These are phyloP conservation scores for Premnoplex brunnescens DNA, from an alignment of 2,797 vertebrate genomes.

Conservation along the genomic window DNA sequence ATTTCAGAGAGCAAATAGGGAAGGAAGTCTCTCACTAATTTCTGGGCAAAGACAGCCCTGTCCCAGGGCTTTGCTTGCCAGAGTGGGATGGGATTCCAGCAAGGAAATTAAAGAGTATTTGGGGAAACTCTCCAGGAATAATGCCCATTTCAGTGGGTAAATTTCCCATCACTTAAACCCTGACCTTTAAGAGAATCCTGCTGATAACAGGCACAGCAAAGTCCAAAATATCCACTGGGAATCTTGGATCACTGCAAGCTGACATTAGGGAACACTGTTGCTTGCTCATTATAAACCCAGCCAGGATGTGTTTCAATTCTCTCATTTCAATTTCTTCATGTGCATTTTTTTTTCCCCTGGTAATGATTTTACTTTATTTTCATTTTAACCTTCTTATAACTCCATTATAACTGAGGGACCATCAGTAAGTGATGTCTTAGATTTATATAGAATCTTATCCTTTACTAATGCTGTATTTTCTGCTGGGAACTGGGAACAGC, in stretches of 20 bases:
- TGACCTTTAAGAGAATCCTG: background rate
- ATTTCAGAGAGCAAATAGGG: background rate
- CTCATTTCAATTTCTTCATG: slow-evolving; percentile 3
- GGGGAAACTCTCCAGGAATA: background rate
- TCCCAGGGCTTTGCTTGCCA: background rate
- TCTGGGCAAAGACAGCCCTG: background rate
- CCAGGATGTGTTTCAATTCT: background rate
- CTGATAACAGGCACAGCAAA: background rate
- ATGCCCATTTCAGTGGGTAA: background rate
- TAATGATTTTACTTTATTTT: slow-evolving; percentile 31
- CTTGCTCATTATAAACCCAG: background rate
- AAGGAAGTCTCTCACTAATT: background rate
- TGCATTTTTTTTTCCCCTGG: background rate
- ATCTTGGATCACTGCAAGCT: background rate
- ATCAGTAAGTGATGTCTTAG: slow-evolving; percentile 39
- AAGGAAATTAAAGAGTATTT: background rate
- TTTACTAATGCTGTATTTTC: slow-evolving; percentile 32
- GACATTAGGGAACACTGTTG: background rate
- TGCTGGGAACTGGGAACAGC: slow-evolving; percentile 1
- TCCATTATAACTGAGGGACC: slow-evolving; percentile 42
- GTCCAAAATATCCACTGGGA: background rate
- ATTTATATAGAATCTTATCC: background rate
- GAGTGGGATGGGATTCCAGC: background rate
- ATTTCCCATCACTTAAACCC: background rate
- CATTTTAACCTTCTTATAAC: slow-evolving; percentile 67